Evolutionary conservation across 2,113 vertebrate genomes (phyloP).

Genomic region (Diadophis punctatus): DNA sequence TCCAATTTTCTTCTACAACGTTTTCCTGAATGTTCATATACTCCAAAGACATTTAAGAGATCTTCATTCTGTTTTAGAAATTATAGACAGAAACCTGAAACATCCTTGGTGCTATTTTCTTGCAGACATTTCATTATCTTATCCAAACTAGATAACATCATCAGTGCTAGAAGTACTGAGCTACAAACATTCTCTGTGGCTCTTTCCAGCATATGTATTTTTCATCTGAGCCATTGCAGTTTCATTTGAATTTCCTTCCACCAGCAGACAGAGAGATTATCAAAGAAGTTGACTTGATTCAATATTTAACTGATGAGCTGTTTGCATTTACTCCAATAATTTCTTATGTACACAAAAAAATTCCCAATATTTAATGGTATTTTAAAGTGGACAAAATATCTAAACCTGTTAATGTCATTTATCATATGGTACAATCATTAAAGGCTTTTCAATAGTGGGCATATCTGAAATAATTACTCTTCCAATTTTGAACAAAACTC

Average conservation of each 20-base stretch:
- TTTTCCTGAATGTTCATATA: not conserved
- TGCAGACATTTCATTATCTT: not conserved
- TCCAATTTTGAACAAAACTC: not conserved
- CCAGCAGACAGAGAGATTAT: not conserved
- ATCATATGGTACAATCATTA: not conserved
- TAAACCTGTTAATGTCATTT: not conserved
- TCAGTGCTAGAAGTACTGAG: not conserved
- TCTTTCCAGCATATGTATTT: not conserved
- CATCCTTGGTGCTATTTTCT: not conserved
- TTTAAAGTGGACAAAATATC: not conserved
- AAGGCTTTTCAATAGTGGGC: not conserved
- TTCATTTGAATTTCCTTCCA: not conserved
- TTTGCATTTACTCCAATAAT: not conserved
- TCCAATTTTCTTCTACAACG: not conserved
- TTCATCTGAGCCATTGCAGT: not conserved
- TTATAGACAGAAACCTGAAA: not conserved
- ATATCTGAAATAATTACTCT: not conserved
- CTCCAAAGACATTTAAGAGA: not conserved
- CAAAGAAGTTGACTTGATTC: not conserved
- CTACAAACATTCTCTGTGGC: not conserved
- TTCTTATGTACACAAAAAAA: not conserved
- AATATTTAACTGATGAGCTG: not conserved
- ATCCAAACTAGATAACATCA: not conserved
- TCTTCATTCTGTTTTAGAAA: not conserved
- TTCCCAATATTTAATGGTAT: not conserved